These are phyloP conservation scores for Zaprionus camerounensis DNA, from an alignment of 1,140 invertebrate species.

Conservation along the genomic window DNA sequence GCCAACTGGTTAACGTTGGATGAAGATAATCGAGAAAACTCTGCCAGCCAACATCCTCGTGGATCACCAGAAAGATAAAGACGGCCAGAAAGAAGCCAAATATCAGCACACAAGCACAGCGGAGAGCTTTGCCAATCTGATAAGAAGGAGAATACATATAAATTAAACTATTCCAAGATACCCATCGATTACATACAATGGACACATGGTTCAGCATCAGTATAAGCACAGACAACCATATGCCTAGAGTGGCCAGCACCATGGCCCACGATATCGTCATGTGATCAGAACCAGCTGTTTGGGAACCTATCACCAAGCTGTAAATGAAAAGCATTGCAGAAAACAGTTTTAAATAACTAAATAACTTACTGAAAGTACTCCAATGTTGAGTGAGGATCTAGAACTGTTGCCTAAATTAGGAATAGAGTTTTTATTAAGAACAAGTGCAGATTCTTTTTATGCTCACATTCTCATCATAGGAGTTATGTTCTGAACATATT, in stretches of 20 bases:
- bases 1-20: slow-evolving; percentile 46
- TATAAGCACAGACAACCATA: slow-evolving; percentile 61
- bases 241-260: slow-evolving; percentile 52
- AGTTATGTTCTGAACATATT: slow-evolving; percentile 67
- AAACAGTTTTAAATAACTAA: no score
- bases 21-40: slow-evolving; percentile 52
- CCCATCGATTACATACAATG: slow-evolving; percentile 48
- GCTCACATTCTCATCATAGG: slow-evolving; percentile 62
- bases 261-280: slow-evolving; percentile 66
- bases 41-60: slow-evolving; percentile 47
- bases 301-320: slow-evolving; percentile 65
- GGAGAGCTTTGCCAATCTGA: slow-evolving; percentile 74
- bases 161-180: not conserved
- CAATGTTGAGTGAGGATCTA: slow-evolving; percentile 68
- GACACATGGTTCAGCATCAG: slow-evolving; percentile 62
- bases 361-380: slow-evolving; percentile 72
- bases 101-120: slow-evolving; percentile 69
- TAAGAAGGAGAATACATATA: not conserved
- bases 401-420: slow-evolving; percentile 18
- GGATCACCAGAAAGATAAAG: slow-evolving; percentile 56
- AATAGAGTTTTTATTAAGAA: not conserved
- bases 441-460: not conserved
- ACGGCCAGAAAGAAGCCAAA: slow-evolving; percentile 67
- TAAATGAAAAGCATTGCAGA: not conserved
- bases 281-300: slow-evolving; percentile 24